Conservation (phyloP, 2,888 invertebrate species). For the Nymphalis urticae region DNA sequence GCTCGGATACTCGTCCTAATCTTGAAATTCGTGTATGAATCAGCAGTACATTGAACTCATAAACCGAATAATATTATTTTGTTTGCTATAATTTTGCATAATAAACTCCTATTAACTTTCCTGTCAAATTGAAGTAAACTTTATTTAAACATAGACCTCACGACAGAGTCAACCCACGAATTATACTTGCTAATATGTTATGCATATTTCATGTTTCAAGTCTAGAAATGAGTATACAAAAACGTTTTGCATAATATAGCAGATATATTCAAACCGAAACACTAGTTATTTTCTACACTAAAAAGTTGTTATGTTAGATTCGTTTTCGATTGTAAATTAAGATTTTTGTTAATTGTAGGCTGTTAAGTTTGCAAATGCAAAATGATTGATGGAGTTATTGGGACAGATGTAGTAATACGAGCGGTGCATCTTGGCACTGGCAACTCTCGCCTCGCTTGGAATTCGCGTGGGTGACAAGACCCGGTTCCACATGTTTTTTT, state of each 20-base stretch:
- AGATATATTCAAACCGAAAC: neutral
- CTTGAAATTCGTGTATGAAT: constrained; percentile 54
- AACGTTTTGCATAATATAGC: neutral
- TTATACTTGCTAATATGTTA: constrained; percentile 50
- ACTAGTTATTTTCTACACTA: neutral
- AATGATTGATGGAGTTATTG: constrained; percentile 36
- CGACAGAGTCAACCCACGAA: constrained; percentile 52
- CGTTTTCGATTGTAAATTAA: neutral
- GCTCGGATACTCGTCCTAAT: constrained; percentile 52
- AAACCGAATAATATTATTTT: constrained; percentile 23
- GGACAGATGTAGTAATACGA: constrained; percentile 41
- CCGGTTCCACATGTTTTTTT: constrained; percentile 55
- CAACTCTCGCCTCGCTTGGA: constrained; percentile 47
- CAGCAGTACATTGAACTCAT: constrained; percentile 51
- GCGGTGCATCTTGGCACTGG: constrained; percentile 43
- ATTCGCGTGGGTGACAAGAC: constrained; percentile 68
- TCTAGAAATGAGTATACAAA: constrained; percentile 14
- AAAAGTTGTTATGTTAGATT: neutral
- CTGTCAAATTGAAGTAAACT: constrained; percentile 60
- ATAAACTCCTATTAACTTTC: constrained; percentile 71
- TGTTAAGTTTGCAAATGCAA: neutral
- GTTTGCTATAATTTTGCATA: constrained; percentile 59
- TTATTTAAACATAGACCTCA: constrained; percentile 70
- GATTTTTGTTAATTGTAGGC: neutral
- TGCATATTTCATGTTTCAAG: constrained; percentile 39